These are phyloP conservation scores for Patella ulyssiponensis DNA, from an alignment of 2,888 invertebrate genomes.

Conservation along the genomic window DNA sequence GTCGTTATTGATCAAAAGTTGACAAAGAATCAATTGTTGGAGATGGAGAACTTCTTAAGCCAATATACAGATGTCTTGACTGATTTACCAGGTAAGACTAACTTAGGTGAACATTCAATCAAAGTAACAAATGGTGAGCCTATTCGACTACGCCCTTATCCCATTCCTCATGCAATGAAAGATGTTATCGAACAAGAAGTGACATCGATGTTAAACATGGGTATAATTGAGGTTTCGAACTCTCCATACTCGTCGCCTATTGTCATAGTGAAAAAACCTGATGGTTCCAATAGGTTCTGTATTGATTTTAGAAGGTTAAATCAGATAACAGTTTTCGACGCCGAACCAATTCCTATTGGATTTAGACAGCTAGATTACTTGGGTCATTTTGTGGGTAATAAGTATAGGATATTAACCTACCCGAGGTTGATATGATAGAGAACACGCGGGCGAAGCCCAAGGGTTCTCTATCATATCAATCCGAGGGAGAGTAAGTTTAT, in stretches of 20 bases:
- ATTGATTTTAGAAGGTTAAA: slow-evolving; percentile 45
- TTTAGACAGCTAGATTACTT: slow-evolving; percentile 16
- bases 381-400: slow-evolving; percentile 42
- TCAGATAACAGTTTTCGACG: slow-evolving; percentile 40
- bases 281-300: slow-evolving; percentile 38
- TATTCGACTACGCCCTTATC: slow-evolving; percentile 25
- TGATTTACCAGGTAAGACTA: slow-evolving; percentile 7
- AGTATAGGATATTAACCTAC: no score
- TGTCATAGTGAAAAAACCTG: slow-evolving; percentile 40
- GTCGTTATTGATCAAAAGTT: not conserved
- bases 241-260: slow-evolving; percentile 41
- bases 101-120: slow-evolving; percentile 23
- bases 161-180: slow-evolving; percentile 33
- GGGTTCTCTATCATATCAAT: no score
- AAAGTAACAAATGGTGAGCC: slow-evolving; percentile 23
- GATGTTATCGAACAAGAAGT: not conserved
- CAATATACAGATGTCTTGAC: not conserved
- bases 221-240: slow-evolving; percentile 38
- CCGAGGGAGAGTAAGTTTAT: no score
- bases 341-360: slow-evolving; percentile 31
- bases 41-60: not conserved
- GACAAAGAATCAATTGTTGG: no score
- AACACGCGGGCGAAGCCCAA: no score
- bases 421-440: no score
- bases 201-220: slow-evolving; percentile 36